Evolutionary conservation across 2,888 invertebrate genomes (phyloP).

Genomic region (Lithophane ornitopus): DNA sequence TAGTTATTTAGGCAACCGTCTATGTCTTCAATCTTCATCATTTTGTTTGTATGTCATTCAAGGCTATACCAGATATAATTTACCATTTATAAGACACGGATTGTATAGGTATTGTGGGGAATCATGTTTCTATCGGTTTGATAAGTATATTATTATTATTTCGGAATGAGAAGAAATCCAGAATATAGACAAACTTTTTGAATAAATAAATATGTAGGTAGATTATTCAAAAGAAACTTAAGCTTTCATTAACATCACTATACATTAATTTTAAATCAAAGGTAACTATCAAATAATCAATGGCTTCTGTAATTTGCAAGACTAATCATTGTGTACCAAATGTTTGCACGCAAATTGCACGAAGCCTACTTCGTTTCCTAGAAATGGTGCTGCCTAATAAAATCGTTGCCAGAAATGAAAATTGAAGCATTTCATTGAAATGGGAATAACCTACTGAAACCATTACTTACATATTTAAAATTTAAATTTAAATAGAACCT

Average conservation of each 20-base stretch:
- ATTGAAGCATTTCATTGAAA: constrained; percentile 21
- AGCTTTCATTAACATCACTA: background rate
- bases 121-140: background rate
- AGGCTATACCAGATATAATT: background rate
- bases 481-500: background rate
- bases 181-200: background rate
- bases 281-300: constrained; percentile 2
- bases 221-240: background rate
- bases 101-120: background rate
- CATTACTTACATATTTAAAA: constrained; percentile 10
- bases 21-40: constrained; percentile 40
- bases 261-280: constrained; percentile 5
- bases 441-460: background rate
- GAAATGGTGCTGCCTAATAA: constrained; percentile 46
- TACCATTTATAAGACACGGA: background rate
- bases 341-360: constrained; percentile 25
- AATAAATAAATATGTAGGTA: background rate
- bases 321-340: constrained; percentile 17
- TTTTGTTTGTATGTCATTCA: constrained; percentile 32
- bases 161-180: background rate
- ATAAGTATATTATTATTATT: background rate
- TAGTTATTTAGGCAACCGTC: constrained; percentile 51
- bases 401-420: constrained; percentile 24
- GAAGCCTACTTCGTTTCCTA: constrained; percentile 36
- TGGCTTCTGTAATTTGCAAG: constrained; percentile 3